Conservation (phyloP, 2,888 invertebrate species). For the Rhamphomyia laevipes region DNA sequence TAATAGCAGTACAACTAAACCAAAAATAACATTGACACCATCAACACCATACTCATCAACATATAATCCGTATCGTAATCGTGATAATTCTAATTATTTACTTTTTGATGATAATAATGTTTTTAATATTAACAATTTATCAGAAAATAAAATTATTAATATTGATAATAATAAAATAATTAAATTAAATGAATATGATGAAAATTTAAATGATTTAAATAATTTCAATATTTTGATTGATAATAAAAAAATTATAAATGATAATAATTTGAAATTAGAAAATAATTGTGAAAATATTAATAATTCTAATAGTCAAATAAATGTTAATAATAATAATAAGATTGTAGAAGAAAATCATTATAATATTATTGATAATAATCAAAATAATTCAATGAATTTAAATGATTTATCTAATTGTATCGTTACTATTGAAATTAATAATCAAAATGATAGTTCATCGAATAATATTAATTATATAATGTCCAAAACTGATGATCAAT, state of each 20-base stretch:
- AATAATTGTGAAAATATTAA: neutral
- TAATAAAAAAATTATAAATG: neutral
- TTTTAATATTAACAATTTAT: no score
- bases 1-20: constrained; percentile 9
- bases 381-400: constrained; percentile 38
- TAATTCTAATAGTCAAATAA: neutral
- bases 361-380: constrained; percentile 9
- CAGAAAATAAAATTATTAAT: no score
- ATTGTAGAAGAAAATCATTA: neutral
- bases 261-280: neutral
- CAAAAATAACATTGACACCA: constrained; percentile 6
- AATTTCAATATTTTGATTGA: neutral
- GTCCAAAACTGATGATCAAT: constrained; percentile 1
- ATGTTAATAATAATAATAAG: neutral
- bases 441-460: constrained; percentile 1
- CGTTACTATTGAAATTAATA: constrained; percentile 30
- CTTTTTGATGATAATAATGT: constrained; percentile 10
- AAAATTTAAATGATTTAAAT: neutral
- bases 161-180: no score
- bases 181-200: neutral
- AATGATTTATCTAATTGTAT: constrained; percentile 40
- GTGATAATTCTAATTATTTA: constrained; percentile 5
- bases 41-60: constrained; percentile 12
- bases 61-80: neutral
- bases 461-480: constrained; percentile 7